A percentile compares a stretch with the other conserved stretches of the same genome.
These are phyloP conservation scores for Rhabdomys pumilio DNA, from an alignment of 2,797 vertebrate genomes.

Conservation along the genomic window DNA sequence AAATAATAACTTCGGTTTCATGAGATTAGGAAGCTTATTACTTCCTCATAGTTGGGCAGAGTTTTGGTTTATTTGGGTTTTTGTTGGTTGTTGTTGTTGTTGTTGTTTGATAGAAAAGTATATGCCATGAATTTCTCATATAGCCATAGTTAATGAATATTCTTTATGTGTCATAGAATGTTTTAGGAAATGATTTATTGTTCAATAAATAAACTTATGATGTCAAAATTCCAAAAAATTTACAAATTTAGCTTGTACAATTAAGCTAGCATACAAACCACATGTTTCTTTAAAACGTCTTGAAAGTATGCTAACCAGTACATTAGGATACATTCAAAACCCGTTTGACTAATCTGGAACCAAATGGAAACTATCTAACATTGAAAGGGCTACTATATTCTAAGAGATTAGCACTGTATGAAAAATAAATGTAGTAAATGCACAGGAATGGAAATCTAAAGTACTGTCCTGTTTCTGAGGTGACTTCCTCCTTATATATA, in stretches of 20 bases:
- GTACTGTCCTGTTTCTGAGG: background rate
- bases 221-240: constrained; percentile 30
- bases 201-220: background rate
- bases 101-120: constrained; percentile 17
- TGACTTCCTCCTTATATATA: background rate
- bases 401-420: constrained; percentile 14
- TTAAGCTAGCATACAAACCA: background rate
- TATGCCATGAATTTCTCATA: background rate
- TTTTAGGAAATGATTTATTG: background rate
- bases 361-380: background rate
- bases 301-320: background rate
- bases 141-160: constrained; percentile 1
- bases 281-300: constrained; percentile 1
- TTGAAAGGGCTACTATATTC: background rate
- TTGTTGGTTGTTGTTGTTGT: background rate
- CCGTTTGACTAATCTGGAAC: constrained; percentile 27
- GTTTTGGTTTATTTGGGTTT: background rate
- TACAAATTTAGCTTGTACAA: constrained; percentile 1
- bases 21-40: background rate
- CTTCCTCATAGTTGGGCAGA: background rate
- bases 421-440: constrained; percentile 60
- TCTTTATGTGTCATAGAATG: background rate
- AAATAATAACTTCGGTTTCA: constrained; percentile 5
- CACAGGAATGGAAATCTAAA: constrained; percentile 13
- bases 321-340: constrained; percentile 7